Evolutionary conservation across 2,888 invertebrate species (phyloP), one percentile per base, ranked within the genome.

Genomic region (Hydriomena furcata): DNA sequence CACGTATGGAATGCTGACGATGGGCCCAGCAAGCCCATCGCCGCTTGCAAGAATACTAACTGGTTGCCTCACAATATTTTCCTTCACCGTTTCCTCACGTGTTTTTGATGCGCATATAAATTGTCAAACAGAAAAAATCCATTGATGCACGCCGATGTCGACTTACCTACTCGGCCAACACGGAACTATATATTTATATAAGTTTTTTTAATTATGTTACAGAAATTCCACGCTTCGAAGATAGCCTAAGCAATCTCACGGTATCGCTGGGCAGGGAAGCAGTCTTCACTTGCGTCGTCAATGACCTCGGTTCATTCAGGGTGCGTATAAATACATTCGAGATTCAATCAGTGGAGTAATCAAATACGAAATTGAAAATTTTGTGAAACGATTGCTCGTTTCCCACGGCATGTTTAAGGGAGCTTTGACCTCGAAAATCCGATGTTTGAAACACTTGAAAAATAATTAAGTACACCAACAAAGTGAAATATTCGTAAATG

Each of bases 261-360:
- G 94, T 96, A 61, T 93, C 95, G 59, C 93, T 95, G 82, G 95
- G 95, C 61, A 91, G 95, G 77, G 95, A 95, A 79, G 95, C 95
- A 62, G 94, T 94, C 65, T 95, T 96, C 90, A 95, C 95, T 73
- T 96, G 96, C 79, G 94, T 95, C 73, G 95, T 96, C 84, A 95
- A 95, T 92, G 95, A 95, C 88, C 93, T 96, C 84, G 93, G 93
- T 68, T 92, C 93, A 69, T 93, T 92, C 82, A 93, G 94, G 93
- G 95, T 95, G 91, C 93, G 94, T 93, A 62, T 55, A 30, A 30
- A 34, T 34, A 34, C 12, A 20, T 31, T 57, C 8, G 5, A 36
- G 37, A 28, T 46, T 21, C 21, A 28, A 49, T 52, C 49, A 27
- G 37, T 30, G 30, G 36, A 32, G 24, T 45, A 54, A 54, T 52